phyloP scores from a whole-genome alignment of 2,888 invertebrate genomes.

The Drosophila nigricruria region DNA sequence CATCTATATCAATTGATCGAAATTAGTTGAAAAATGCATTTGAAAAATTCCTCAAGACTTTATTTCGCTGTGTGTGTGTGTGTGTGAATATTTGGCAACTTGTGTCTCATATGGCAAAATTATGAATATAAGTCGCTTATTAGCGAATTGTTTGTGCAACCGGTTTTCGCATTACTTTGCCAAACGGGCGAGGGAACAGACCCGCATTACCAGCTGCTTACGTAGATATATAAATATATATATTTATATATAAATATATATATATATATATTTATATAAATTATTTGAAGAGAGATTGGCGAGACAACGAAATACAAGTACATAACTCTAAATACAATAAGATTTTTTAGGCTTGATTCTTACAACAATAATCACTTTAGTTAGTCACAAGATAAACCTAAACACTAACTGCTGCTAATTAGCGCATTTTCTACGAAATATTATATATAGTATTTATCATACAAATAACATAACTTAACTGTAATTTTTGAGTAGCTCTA shows the following conservation, averaged over 20 bases:
- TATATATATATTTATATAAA: conserved; percentile 4
- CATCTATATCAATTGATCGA: background rate
- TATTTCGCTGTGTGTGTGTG: background rate
- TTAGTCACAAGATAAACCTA: background rate
- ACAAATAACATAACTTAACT: background rate
- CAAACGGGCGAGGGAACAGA: conserved; percentile 6
- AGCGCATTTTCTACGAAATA: background rate
- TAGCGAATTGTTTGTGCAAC: conserved; percentile 58
- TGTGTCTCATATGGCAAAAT: conserved; percentile 35
- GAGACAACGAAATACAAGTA: conserved; percentile 14
- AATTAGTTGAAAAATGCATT: conserved; percentile 9
- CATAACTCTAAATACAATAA: background rate
- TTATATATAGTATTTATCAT: background rate
- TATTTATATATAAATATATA: conserved; percentile 4
- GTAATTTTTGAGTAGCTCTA: background rate
- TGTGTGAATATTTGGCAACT: conserved; percentile 21
- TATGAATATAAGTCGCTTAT: conserved; percentile 50
- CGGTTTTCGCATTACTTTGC: conserved; percentile 43
- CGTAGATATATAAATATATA: conserved; percentile 12
- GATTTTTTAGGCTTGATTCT: conserved; percentile 1
- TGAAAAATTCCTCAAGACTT: conserved; percentile 33
- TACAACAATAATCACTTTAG: background rate
- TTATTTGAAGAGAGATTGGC: conserved; percentile 17
- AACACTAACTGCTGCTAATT: background rate
- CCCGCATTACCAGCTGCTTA: conserved; percentile 31